A percentile compares a stretch with the other conserved stretches of the same genome.
These are phyloP conservation scores for Leptothorax acervorum DNA, from an alignment of 2,888 invertebrate species.

Conservation along the genomic window DNA sequence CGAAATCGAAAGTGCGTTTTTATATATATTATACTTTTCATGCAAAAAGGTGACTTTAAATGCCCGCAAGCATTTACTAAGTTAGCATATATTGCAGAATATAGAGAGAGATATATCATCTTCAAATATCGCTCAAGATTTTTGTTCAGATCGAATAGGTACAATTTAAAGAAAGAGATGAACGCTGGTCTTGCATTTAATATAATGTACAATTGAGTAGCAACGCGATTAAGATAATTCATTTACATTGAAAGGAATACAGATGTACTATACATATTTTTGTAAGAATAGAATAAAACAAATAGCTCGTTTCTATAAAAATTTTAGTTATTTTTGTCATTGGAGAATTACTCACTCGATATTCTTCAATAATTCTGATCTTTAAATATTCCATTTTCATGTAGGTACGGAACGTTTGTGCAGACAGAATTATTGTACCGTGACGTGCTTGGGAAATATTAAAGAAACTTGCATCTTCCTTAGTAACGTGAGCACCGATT, in stretches of 20 bases:
- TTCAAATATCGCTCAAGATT: neutral
- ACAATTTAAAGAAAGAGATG: neutral
- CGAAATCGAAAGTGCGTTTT: slow-evolving; percentile 53
- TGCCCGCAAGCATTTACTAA: neutral
- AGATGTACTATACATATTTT: neutral
- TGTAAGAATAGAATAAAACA: neutral
- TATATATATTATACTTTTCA: neutral
- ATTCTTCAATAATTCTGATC: neutral
- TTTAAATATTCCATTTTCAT: slow-evolving; percentile 10
- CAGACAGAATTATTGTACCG: neutral
- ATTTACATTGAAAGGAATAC: neutral
- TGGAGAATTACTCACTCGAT: neutral
- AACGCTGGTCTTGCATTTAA: neutral
- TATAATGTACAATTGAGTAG: neutral
- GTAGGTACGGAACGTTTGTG: neutral
- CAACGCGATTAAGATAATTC: neutral
- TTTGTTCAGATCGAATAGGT: neutral
- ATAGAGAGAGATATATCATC: neutral
- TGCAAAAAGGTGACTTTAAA: neutral
- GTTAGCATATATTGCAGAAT: too few species aligned
- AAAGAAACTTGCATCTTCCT: slow-evolving; percentile 55
- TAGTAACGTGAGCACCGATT: slow-evolving; percentile 63
- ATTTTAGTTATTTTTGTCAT: neutral
- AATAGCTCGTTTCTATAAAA: neutral
- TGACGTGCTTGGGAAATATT: neutral